These are phyloP conservation scores for Trematomus bernacchii DNA, from an alignment of 2,797 vertebrate species.

Conservation along the genomic window DNA sequence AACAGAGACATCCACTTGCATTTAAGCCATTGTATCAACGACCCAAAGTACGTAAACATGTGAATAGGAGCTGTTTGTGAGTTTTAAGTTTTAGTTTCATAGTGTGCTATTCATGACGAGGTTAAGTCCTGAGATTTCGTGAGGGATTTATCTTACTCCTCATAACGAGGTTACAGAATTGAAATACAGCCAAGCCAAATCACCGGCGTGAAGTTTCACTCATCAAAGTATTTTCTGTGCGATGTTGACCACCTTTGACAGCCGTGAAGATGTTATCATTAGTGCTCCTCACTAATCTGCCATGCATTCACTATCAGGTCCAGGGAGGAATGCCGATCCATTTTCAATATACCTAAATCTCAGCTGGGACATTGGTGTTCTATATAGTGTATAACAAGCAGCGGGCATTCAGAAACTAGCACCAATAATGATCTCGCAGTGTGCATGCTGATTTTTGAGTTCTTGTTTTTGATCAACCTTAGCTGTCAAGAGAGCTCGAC, in stretches of 20 bases:
- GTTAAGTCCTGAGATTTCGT: conserved; percentile 2
- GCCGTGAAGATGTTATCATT: conserved; percentile 40
- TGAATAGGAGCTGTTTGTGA: conserved; percentile 29
- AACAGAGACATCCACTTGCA: conserved; percentile 15
- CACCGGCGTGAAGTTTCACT: conserved; percentile 44
- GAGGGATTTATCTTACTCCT: conserved; percentile 22
- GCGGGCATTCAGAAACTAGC: neutral
- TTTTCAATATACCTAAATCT: neutral
- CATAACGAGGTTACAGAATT: conserved; percentile 10
- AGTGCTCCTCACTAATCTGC: conserved; percentile 25
- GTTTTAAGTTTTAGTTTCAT: conserved; percentile 27
- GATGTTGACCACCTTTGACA: conserved; percentile 24
- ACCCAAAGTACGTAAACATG: conserved; percentile 10
- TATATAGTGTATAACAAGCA: neutral
- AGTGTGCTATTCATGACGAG: conserved; percentile 19
- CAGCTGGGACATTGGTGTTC: conserved; percentile 11
- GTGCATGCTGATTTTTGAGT: neutral
- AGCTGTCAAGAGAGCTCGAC: neutral
- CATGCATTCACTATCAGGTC: neutral
- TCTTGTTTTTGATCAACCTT: conserved; percentile 3
- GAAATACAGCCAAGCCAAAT: conserved; percentile 19
- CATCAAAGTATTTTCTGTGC: conserved; percentile 23
- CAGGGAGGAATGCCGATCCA: conserved; percentile 22
- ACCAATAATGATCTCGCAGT: neutral
- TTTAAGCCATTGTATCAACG: conserved; percentile 27